Evolutionary conservation across 2,113 vertebrate genomes (phyloP).

Genomic region (Muscicapa adusta): DNA sequence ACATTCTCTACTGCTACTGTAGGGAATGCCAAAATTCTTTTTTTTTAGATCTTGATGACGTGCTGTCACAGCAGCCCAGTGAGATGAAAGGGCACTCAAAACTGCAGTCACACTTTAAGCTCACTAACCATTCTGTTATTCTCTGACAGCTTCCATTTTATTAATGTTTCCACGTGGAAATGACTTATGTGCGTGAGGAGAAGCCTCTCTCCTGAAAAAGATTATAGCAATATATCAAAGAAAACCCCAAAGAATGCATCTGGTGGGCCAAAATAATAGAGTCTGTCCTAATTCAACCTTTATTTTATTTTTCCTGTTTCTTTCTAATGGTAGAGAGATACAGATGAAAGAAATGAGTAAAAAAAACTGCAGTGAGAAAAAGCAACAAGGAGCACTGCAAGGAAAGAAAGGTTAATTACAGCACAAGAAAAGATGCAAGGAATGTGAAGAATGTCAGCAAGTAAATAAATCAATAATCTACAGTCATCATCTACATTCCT

Average conservation of each 20-base stretch:
- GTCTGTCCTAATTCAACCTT: background rate
- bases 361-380: background rate
- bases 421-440: background rate
- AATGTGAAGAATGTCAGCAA: constrained; percentile 45
- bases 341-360: background rate
- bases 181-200: background rate
- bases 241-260: background rate
- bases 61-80: background rate
- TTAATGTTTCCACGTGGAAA: background rate
- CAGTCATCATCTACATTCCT: constrained; percentile 41
- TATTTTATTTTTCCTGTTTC: background rate
- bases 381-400: background rate
- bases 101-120: background rate
- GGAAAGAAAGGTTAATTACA: constrained; percentile 1
- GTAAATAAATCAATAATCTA: constrained; percentile 49
- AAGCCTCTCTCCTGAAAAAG: background rate
- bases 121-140: background rate
- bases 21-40: background rate
- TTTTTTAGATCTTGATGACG: background rate
- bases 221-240: constrained; percentile 5
- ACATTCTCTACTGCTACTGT: background rate
- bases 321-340: background rate
- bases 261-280: background rate
- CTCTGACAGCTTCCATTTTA: background rate
- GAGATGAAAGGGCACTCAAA: background rate